Conservation (phyloP, 2,888 invertebrate genomes). For the Eupithecia exiguata region DNA sequence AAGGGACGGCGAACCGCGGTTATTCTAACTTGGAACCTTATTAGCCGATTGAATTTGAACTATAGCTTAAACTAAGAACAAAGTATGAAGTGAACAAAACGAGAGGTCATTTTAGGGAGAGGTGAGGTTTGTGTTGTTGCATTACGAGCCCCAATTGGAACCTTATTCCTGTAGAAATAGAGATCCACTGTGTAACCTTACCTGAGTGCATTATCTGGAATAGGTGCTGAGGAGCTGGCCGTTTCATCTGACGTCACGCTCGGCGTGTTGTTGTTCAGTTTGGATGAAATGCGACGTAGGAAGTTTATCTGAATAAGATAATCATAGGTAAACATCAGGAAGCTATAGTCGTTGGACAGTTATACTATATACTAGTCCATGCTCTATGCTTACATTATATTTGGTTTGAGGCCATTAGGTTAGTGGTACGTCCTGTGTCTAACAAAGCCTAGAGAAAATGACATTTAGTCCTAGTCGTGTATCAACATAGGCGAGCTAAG, state of each 20-base stretch:
- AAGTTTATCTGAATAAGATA: slow-evolving; percentile 65
- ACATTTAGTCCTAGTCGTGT: too few species aligned
- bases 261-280: slow-evolving; percentile 75
- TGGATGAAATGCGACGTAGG: slow-evolving; percentile 73
- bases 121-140: not conserved
- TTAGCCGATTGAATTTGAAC: not conserved
- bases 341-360: not conserved
- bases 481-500: too few species aligned
- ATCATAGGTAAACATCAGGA: not conserved
- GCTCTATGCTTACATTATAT: too few species aligned
- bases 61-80: not conserved
- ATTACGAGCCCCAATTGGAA: not conserved
- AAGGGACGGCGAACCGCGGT: not conserved
- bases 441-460: too few species aligned
- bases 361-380: not conserved
- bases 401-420: too few species aligned
- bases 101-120: too few species aligned
- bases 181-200: not conserved
- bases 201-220: slow-evolving; percentile 63
- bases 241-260: slow-evolving; percentile 66
- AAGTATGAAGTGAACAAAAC: not conserved
- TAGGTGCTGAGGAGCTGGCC: slow-evolving; percentile 54
- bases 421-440: too few species aligned
- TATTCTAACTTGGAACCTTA: not conserved
- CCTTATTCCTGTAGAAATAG: not conserved